Evolutionary conservation across 1,140 invertebrate genomes (phyloP).

Genomic region (Drosophila asahinai): DNA sequence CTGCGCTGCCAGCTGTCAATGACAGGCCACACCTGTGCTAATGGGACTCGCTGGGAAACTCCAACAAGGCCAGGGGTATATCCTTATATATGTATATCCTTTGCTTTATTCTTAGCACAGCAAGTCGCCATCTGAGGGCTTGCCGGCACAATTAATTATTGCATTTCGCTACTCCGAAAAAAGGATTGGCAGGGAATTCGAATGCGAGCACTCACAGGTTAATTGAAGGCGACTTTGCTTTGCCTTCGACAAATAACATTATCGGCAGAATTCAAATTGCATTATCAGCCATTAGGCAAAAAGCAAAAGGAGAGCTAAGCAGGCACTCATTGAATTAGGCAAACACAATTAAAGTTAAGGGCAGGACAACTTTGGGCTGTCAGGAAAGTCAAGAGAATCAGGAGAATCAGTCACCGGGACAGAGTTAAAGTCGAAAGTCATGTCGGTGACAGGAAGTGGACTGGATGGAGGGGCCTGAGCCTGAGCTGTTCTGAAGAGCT

Average conservation of each 20-base stretch:
- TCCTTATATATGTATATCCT: neutral
- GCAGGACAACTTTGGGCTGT: conserved; percentile 7
- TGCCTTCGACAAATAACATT: conserved; percentile 58
- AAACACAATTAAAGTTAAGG: conserved; percentile 54
- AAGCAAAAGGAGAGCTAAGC: conserved; percentile 31
- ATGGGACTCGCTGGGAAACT: conserved; percentile 19
- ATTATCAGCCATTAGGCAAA: conserved; percentile 65
- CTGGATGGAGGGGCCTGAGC: neutral
- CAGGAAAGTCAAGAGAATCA: conserved; percentile 17
- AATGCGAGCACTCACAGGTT: conserved; percentile 21
- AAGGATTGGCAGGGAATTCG: conserved; percentile 36
- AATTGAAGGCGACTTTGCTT: conserved; percentile 53
- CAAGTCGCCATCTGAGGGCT: conserved; percentile 20
- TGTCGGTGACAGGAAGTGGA: conserved; percentile 32
- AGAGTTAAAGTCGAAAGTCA: conserved; percentile 47
- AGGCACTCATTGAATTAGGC: conserved; percentile 47
- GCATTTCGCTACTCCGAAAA: conserved; percentile 27
- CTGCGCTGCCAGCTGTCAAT: conserved; percentile 47
- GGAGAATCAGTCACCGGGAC: conserved; percentile 35
- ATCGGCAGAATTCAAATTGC: conserved; percentile 69
- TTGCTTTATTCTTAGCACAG: conserved; percentile 40
- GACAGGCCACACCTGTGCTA: conserved; percentile 66
- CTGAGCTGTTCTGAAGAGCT: conserved; percentile 44
- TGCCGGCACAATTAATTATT: conserved; percentile 51
- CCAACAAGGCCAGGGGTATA: conserved; percentile 11